A percentile compares a stretch with the other conserved stretches of the same genome.
Conservation (phyloP, 2,797 vertebrate species). For the Thripadectes ignobilis region DNA sequence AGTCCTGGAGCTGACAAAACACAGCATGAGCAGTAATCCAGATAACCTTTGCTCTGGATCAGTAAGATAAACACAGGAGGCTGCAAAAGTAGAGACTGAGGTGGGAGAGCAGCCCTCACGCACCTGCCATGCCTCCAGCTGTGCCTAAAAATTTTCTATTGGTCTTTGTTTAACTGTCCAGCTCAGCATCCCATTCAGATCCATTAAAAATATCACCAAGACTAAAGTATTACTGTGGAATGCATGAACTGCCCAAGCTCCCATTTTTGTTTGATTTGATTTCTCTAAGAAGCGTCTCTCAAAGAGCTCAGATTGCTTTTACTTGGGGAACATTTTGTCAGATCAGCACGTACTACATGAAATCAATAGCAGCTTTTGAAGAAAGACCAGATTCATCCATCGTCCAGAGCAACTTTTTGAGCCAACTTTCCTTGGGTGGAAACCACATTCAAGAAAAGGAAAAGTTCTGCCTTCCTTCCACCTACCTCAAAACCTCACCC, state of each 20-base stretch:
- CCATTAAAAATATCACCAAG: conserved; percentile 42
- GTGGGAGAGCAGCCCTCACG: background rate
- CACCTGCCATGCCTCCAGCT: background rate
- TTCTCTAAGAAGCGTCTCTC: background rate
- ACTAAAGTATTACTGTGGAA: conserved; percentile 54
- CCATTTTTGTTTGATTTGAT: conserved; percentile 55
- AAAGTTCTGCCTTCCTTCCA: background rate
- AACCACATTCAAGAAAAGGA: background rate
- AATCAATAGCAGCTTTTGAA: conserved; percentile 35
- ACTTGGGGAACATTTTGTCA: conserved; percentile 34
- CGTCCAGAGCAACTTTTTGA: background rate
- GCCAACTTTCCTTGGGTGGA: background rate
- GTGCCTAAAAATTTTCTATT: background rate
- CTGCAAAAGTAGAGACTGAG: background rate
- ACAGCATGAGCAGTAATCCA: background rate
- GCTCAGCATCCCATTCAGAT: conserved; percentile 19
- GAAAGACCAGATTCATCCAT: background rate
- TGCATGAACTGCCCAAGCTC: conserved; percentile 37
- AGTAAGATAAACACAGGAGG: background rate
- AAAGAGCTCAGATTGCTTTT: conserved; percentile 41
- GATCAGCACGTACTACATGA: conserved; percentile 39
- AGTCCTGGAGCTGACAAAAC: background rate
- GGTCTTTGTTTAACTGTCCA: conserved; percentile 30
- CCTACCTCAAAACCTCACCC: background rate
- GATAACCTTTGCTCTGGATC: background rate